Evolutionary conservation across 30 jellyfish, hydroid and myxozoan species (phyloP), one percentile per base, ranked within the genome.

Genomic region (Catostylus mosaicus): DNA sequence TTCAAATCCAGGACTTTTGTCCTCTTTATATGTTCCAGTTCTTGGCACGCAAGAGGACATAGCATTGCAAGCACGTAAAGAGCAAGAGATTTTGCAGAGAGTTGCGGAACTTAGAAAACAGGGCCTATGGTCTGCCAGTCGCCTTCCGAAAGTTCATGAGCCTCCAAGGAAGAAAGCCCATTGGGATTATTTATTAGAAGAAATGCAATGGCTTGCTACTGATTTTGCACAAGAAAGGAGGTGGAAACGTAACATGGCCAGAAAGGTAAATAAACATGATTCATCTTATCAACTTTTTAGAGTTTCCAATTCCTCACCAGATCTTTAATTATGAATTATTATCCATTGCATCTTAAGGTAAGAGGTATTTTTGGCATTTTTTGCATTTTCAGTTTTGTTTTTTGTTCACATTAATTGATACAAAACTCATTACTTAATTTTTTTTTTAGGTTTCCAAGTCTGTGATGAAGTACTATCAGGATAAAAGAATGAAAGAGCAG

Each of bases 131-230:
- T 84, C 98, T 29, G 96, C 96, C 14, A 93, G 97, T 65, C 85
- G 98, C 47, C 90, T 93, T 52, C 98, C 98, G 5, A 93, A 93
- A 83, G 98, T 93, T 43, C 86, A 69, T 87, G 98, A 93, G 80
- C 97, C 88, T 19, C 96, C 97, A 36, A 82, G 97, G 57, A 88
- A 88, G 91, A 93, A 93, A 52, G 84, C 90, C 3, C 98, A 93
- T 68, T 93, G 98, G 98, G 98, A 93, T 71, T 93, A 81, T 74
- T 62, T 93, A 33, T 61, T 86, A 20, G 98, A 93, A 76, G 98
- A 93, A 69, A 93, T 93, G 98, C 98, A 93, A 77, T 93, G 98
- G 98, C 94, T 93, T 1, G 97, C 98, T 12, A 80, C 98, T 33
- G 98, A 93, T 80, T 93, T 93, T 51, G 66, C 94, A 5, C 98